Conservation (phyloP, 2,113 vertebrate species). For the Megalops atlanticus region DNA sequence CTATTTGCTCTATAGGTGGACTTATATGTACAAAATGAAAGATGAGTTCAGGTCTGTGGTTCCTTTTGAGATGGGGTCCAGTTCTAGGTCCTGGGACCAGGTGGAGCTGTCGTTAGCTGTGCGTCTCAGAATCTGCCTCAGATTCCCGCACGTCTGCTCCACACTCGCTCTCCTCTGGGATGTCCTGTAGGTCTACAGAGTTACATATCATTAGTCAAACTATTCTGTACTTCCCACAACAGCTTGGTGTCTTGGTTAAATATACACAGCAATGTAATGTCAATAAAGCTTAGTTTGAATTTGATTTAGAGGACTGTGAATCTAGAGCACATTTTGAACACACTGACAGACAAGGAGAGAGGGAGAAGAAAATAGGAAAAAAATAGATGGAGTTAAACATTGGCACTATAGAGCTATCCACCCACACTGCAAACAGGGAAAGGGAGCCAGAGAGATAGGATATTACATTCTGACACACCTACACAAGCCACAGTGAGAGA, state of each 20-base stretch:
- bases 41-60: background rate
- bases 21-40: conserved; percentile 24
- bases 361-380: background rate
- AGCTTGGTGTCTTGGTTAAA: background rate
- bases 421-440: conserved; percentile 40
- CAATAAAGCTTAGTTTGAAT: background rate
- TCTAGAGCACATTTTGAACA: background rate
- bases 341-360: background rate
- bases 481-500: conserved; percentile 16
- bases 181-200: conserved; percentile 86
- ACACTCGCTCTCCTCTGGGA: conserved; percentile 86
- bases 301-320: background rate
- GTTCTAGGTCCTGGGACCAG: background rate
- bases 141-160: conserved; percentile 65
- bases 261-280: background rate
- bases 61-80: conserved; percentile 1
- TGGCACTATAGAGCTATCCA: conserved; percentile 31
- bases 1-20: conserved; percentile 24
- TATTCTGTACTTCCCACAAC: background rate
- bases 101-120: conserved; percentile 40
- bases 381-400: conserved; percentile 37
- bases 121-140: conserved; percentile 37
- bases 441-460: conserved; percentile 14
- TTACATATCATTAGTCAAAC: background rate
- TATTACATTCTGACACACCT: conserved; percentile 30